A percentile compares a stretch with the other conserved stretches of the same genome.
Conservation (phyloP, 2,113 vertebrate genomes). For the Phodopus roborovskii region DNA sequence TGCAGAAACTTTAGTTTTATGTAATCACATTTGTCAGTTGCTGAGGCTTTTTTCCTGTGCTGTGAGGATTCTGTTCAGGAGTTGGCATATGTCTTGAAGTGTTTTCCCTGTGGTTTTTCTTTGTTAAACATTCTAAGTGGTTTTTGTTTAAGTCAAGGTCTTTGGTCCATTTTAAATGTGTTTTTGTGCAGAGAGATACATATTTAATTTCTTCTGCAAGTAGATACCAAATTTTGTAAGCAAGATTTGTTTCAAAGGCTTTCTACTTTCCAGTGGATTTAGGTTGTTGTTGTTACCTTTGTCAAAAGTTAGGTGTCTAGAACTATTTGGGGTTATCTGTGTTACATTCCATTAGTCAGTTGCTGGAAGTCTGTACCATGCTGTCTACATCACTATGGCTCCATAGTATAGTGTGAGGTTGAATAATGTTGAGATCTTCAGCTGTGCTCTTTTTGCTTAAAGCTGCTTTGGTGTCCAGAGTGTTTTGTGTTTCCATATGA, state of each 20-base stretch:
- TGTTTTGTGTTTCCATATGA: not conserved
- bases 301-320: not conserved
- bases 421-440: not conserved
- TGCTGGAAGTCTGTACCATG: not conserved
- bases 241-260: not conserved
- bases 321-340: not conserved
- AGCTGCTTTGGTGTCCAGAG: not conserved
- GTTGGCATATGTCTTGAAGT: not conserved
- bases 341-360: not conserved
- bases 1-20: not conserved
- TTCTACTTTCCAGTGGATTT: not conserved
- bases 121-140: not conserved
- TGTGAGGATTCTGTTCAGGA: not conserved
- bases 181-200: not conserved
- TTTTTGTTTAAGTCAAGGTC: not conserved
- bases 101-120: not conserved
- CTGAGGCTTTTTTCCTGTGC: not conserved
- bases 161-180: not conserved
- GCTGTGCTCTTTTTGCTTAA: not conserved
- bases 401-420: not conserved
- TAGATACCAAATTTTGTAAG: not conserved
- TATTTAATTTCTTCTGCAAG: not conserved
- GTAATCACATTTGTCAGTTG: not conserved
- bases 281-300: not conserved
- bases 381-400: not conserved